Evolutionary conservation across 2,888 invertebrate species (phyloP).

Genomic region (Drosophila algonquin): DNA sequence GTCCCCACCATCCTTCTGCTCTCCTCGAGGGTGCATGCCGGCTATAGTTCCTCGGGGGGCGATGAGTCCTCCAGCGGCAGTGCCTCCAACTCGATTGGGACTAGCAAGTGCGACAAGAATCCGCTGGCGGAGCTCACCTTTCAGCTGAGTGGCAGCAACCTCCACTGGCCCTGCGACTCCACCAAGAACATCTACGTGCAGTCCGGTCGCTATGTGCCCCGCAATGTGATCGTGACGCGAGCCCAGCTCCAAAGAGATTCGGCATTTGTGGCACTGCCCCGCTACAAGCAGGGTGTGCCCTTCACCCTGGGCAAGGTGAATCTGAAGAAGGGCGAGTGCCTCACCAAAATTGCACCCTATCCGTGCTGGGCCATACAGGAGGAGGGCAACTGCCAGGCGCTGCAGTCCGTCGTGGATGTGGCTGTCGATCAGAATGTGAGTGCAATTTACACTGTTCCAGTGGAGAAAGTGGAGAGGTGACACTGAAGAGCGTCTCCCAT

Average conservation of each 20-base stretch:
- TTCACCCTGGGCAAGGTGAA: conserved; percentile 86
- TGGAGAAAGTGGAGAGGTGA: background rate
- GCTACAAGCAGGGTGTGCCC: conserved; percentile 87
- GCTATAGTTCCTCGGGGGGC: conserved; percentile 32
- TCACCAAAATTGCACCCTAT: conserved; percentile 86
- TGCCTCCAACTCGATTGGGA: conserved; percentile 45
- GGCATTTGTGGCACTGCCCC: conserved; percentile 86
- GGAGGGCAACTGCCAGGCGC: conserved; percentile 88
- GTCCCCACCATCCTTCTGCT: conserved; percentile 3
- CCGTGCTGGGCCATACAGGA: conserved; percentile 89
- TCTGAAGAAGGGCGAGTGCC: conserved; percentile 85
- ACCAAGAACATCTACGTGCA: conserved; percentile 86
- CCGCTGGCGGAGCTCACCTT: conserved; percentile 79
- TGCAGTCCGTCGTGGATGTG: conserved; percentile 89
- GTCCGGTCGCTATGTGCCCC: conserved; percentile 86
- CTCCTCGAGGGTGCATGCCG: conserved; percentile 5
- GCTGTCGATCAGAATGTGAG: conserved; percentile 86
- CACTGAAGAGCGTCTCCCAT: background rate
- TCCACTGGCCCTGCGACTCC: conserved; percentile 86
- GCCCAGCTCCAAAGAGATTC: conserved; percentile 86
- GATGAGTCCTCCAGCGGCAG: conserved; percentile 24
- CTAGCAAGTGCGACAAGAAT: conserved; percentile 69
- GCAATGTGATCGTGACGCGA: conserved; percentile 87
- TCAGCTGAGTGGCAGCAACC: conserved; percentile 82
- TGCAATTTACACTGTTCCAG: conserved; percentile 38